phyloP scores from a whole-genome alignment of 37 sponge, comb jelly and placozoan genomes.

The Halisarca cf. caerulea region DNA sequence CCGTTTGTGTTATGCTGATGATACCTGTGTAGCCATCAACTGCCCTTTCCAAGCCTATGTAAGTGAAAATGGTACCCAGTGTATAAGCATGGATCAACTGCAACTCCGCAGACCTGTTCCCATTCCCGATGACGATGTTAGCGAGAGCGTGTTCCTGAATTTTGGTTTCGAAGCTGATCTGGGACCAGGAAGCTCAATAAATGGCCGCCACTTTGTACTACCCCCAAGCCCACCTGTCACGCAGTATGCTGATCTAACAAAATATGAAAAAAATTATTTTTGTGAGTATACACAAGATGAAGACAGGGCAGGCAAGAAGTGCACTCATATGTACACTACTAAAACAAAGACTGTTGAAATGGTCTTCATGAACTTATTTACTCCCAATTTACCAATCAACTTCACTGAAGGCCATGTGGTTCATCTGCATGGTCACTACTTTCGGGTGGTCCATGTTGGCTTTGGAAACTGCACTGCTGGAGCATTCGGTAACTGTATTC shows the following conservation, averaged over 20 bases:
- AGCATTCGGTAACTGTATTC: no score
- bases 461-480: constrained; percentile 19
- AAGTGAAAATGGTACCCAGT: background rate
- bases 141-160: background rate
- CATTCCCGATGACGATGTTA: background rate
- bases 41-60: constrained; percentile 64
- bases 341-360: background rate
- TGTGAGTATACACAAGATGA: background rate
- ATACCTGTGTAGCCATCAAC: constrained; percentile 62
- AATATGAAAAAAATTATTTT: background rate
- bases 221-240: constrained; percentile 49
- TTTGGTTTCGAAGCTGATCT: background rate
- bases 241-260: background rate
- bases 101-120: background rate
- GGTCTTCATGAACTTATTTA: constrained; percentile 15
- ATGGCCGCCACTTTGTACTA: constrained; percentile 42
- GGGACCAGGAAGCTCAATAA: background rate
- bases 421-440: constrained; percentile 42
- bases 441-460: constrained; percentile 31
- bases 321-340: constrained; percentile 1
- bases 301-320: background rate
- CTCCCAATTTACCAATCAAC: background rate
- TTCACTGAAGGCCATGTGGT: constrained; percentile 9
- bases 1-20: background rate
- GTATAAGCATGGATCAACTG: background rate